phyloP scores from a whole-genome alignment of 2,888 invertebrate species.

The Tenthredo distinguenda region DNA sequence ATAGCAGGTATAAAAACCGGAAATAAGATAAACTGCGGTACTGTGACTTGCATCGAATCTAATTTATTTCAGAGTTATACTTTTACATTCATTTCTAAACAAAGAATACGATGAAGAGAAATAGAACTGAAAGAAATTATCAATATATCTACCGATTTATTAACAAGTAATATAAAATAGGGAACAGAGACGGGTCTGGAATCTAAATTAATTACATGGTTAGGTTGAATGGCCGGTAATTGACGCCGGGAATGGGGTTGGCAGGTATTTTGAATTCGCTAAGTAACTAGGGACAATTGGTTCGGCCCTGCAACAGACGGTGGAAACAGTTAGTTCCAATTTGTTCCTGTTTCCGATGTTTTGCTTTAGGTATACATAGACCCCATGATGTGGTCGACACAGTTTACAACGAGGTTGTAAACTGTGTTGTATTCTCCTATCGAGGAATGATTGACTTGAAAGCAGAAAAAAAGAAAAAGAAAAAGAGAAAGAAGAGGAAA shows the following conservation, averaged over 20 bases:
- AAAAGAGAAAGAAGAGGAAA: neutral
- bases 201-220: constrained; percentile 43
- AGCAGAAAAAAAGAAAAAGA: neutral
- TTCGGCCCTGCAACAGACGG: constrained; percentile 49
- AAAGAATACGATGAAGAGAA: neutral
- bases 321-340: constrained; percentile 25
- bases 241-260: constrained; percentile 44
- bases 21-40: constrained; percentile 22
- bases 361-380: neutral
- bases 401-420: neutral
- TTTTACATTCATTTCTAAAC: neutral
- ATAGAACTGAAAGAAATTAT: neutral
- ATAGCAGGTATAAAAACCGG: constrained; percentile 9
- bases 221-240: constrained; percentile 36
- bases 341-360: neutral
- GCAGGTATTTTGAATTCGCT: constrained; percentile 44
- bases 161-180: neutral
- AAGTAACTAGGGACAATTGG: constrained; percentile 51
- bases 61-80: neutral
- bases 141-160: neutral
- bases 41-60: constrained; percentile 26
- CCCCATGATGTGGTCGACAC: neutral
- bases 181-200: neutral
- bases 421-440: neutral
- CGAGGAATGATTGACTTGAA: neutral